Evolutionary conservation across 2,888 invertebrate genomes (phyloP).

Genomic region (Scrobipalpa atriplicella): DNA sequence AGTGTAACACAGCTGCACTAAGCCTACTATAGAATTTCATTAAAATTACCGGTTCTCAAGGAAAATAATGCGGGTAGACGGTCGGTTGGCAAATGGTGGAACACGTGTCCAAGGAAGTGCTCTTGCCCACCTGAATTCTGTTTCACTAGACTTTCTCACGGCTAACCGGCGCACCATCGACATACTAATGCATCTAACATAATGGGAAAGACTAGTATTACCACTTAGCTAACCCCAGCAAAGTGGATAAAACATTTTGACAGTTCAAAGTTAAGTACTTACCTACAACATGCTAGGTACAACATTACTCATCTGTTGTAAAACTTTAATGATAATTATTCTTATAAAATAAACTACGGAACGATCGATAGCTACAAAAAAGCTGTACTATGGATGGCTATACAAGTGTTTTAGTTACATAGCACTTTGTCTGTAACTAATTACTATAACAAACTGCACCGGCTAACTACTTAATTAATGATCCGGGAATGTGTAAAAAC

Average conservation of each 20-base stretch:
- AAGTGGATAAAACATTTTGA: slow-evolving; percentile 30
- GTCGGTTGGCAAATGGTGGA: slow-evolving; percentile 62
- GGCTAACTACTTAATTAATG: slow-evolving; percentile 38
- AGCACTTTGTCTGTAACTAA: slow-evolving; percentile 36
- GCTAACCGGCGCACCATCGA: slow-evolving; percentile 48
- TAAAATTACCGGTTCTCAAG: slow-evolving; percentile 73
- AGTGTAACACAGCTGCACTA: slow-evolving; percentile 73
- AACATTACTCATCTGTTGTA: not conserved
- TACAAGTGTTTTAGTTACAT: slow-evolving; percentile 26
- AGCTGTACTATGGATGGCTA: not conserved
- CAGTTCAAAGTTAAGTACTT: not conserved
- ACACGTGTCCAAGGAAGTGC: slow-evolving; percentile 71
- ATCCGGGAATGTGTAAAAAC: slow-evolving; percentile 34
- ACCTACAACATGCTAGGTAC: too few relatives aligned
- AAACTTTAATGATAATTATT: not conserved
- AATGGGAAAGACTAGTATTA: slow-evolving; percentile 62
- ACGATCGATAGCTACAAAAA: not conserved
- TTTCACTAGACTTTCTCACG: slow-evolving; percentile 69
- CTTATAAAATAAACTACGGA: too few relatives aligned
- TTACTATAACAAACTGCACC: slow-evolving; percentile 38
- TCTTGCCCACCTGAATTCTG: slow-evolving; percentile 65
- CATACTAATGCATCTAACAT: slow-evolving; percentile 58
- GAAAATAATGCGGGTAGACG: slow-evolving; percentile 74
- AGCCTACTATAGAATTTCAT: slow-evolving; percentile 71
- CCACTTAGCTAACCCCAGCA: slow-evolving; percentile 52